phyloP scores from a whole-genome alignment of 2,113 vertebrate species.

The Pseudopipra pipra region DNA sequence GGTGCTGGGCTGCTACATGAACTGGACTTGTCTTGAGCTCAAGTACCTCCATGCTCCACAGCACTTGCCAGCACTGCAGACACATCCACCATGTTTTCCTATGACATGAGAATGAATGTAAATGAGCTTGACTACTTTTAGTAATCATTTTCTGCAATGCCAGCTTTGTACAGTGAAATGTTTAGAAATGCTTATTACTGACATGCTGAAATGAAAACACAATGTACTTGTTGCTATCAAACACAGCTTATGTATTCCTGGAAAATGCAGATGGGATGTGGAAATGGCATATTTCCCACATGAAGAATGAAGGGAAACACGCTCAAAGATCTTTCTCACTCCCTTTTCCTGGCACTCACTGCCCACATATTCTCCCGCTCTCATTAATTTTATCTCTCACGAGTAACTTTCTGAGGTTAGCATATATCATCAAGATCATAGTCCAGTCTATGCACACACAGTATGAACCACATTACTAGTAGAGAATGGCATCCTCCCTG shows the following conservation, averaged over 20 bases:
- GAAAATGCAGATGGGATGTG: neutral
- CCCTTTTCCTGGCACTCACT: fast-evolving
- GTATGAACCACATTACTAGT: neutral
- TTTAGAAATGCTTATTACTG: neutral
- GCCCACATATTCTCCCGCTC: neutral
- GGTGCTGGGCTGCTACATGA: neutral
- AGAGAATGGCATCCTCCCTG: neutral
- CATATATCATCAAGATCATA: neutral
- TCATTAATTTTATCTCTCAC: neutral
- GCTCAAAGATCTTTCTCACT: neutral
- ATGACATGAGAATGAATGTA: neutral
- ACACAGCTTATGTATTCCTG: neutral
- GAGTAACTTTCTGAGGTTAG: neutral
- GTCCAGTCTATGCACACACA: neutral
- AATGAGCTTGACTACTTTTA: neutral
- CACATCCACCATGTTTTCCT: neutral
- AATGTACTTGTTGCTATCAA: neutral
- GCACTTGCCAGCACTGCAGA: neutral
- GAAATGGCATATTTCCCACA: neutral
- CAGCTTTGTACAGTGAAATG: neutral
- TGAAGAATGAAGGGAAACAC: neutral
- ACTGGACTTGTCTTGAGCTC: neutral
- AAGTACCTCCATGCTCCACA: neutral
- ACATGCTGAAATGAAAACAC: neutral
- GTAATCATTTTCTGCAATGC: neutral